Percentiles rank a stretch among this genome's conserved stretches.
These are phyloP conservation scores for Lasaia peninsularis DNA, from an alignment of 1,140 invertebrate species.

Conservation along the genomic window DNA sequence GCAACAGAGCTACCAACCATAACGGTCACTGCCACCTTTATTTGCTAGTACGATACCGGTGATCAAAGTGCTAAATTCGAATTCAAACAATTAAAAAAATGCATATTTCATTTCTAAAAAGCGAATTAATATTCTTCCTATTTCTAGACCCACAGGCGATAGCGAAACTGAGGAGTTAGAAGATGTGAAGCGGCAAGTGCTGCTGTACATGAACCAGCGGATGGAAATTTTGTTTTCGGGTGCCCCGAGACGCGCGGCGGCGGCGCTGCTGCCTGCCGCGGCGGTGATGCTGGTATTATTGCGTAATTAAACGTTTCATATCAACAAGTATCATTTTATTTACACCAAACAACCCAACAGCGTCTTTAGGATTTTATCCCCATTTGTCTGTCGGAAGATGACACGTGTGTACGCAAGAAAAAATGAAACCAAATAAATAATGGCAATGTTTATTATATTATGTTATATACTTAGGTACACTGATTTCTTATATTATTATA, in stretches of 20 bases:
- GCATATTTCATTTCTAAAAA: no score
- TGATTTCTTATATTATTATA: conserved; percentile 21
- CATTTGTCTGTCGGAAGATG: no score
- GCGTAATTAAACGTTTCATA: no score
- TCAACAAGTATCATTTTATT: no score
- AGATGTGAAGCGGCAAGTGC: conserved; percentile 22
- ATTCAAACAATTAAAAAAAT: background rate
- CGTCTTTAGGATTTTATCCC: no score
- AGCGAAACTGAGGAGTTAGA: conserved; percentile 37
- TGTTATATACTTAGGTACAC: conserved; percentile 28
- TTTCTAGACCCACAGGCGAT: conserved; percentile 26
- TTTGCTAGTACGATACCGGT: no score
- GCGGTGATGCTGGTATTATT: no score
- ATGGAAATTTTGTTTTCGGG: background rate
- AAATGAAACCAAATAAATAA: conserved; percentile 13
- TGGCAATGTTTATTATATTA: conserved; percentile 23
- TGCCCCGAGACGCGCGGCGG: background rate
- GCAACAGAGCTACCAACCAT: no score
- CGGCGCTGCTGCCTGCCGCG: background rate
- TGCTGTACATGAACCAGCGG: conserved; percentile 21
- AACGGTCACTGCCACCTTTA: no score
- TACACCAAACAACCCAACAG: no score
- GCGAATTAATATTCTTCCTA: background rate
- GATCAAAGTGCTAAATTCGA: background rate
- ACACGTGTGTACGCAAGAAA: background rate